These are phyloP conservation scores for Rotaria sp. DNA, from an alignment of 2,888 invertebrate genomes.

Conservation along the genomic window DNA sequence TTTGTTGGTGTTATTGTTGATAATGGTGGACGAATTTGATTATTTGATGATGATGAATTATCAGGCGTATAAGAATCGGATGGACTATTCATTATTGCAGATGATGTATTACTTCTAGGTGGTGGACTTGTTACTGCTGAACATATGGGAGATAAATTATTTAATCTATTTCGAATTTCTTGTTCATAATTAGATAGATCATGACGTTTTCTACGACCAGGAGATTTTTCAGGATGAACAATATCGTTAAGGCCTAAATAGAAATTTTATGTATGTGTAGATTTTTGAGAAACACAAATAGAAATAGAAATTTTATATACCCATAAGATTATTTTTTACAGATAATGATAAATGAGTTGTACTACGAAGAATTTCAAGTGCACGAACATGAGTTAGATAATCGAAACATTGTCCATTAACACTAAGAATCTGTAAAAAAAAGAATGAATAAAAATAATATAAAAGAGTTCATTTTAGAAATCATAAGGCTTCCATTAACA, in stretches of 20 bases:
- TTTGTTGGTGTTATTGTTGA: conserved; percentile 37
- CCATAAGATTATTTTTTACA: conserved; percentile 88
- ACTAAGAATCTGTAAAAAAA: conserved; percentile 67
- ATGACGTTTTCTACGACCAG: conserved; percentile 26
- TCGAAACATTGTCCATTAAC: conserved; percentile 94
- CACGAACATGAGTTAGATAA: conserved; percentile 80
- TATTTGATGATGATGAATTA: conserved; percentile 41
- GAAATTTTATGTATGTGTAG: not conserved
- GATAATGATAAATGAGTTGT: conserved; percentile 91
- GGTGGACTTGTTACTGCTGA: not conserved
- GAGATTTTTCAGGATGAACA: conserved; percentile 37
- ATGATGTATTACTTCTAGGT: not conserved
- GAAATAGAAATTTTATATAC: conserved; percentile 52
- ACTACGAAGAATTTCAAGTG: conserved; percentile 81
- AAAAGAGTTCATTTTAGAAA: too few relatives aligned
- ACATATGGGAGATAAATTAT: not conserved
- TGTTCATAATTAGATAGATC: conserved; percentile 4
- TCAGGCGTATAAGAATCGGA: not conserved
- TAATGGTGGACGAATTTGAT: not conserved
- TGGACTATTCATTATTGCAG: not conserved
- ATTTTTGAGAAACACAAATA: not conserved
- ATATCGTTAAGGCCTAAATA: not conserved
- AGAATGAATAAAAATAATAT: not conserved
- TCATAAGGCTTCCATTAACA: too few relatives aligned
- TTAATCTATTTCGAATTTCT: conserved; percentile 26